Base-by-base conservation (phyloP, 2,113 vertebrate species). In the Corythaeola cristata region DNA sequence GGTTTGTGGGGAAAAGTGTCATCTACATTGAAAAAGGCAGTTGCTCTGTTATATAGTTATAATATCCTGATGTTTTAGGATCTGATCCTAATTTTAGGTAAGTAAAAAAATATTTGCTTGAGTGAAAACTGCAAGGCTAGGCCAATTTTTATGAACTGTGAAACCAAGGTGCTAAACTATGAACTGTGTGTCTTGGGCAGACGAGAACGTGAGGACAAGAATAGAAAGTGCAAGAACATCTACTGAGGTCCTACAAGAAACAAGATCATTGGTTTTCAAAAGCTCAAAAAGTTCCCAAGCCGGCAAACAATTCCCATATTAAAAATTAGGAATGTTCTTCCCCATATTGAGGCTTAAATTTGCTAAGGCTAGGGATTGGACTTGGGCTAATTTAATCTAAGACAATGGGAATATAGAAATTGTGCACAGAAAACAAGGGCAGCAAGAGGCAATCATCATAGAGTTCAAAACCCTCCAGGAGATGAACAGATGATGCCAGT, bases 91-190 rank as follows among this genome's bases (percentile, higher is more conserved):
- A 88, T 85, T 82, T 82, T 64, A 88, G 45, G 56, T 33, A 82
- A 94, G 39, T 35, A 33, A 92, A 83, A 86, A 73, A 69, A 82
- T 15, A 81, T 72, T 87, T 93, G 10, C 37, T 89, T 26, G 19
- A 76, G 30, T 78, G 18, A 71, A 95, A 95, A 85, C 39, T 68
- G 56, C 47, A 85, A 89, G 76, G 18, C 39, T 35, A 84, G 52
- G 87, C 12, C 58, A 86, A 2, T 64, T 87, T 84, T 96, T 93
- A 93, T 12, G 56, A 94, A 35, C 89, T 87, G 45, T 72, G 77
- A 97, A 95, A 89, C 81, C 89, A 85, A 95, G 66, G 81, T 89
- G 93, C 53, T 79, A 96, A 96, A 88, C 64, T 62, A n/a, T 19
- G 32, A 68, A 56, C 67, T 89, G 16, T 63, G 44, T 68, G 35